Conservation (phyloP, 2,888 invertebrate genomes). For the Aphidius colemani region DNA sequence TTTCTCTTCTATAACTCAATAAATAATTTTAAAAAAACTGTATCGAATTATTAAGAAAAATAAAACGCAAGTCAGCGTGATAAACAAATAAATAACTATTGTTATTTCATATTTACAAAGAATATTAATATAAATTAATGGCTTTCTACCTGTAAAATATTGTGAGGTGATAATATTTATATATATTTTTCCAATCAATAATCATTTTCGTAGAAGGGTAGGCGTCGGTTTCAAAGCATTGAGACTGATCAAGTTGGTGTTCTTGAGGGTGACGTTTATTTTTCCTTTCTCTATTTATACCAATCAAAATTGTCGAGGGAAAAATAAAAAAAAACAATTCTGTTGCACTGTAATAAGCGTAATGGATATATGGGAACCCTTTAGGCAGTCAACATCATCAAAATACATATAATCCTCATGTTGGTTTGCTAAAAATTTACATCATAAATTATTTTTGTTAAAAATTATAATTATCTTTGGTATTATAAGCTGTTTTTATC, state of each 20-base stretch:
- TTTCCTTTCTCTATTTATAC: too few species aligned
- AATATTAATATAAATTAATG: slow-evolving; percentile 4
- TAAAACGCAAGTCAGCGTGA: slow-evolving; percentile 35
- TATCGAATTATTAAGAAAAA: too few species aligned
- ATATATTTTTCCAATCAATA: slow-evolving; percentile 54
- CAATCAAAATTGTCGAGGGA: neutral
- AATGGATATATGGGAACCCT: slow-evolving; percentile 62
- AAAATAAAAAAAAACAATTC: slow-evolving; percentile 26
- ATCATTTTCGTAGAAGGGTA: slow-evolving; percentile 56
- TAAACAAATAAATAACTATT: slow-evolving; percentile 29
- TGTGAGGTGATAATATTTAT: slow-evolving; percentile 2
- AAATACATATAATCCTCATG: neutral
- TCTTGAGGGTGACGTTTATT: neutral
- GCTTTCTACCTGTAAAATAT: slow-evolving; percentile 17
- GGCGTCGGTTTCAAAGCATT: slow-evolving; percentile 40
- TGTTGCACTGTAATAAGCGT: slow-evolving; percentile 62
- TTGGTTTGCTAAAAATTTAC: too few species aligned
- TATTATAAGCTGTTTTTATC: too few species aligned
- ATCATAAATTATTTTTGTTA: neutral
- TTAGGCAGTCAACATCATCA: slow-evolving; percentile 43
- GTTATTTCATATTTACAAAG: neutral
- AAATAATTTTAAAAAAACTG: slow-evolving; percentile 31
- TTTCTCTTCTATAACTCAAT: slow-evolving; percentile 22
- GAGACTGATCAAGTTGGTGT: slow-evolving; percentile 23
- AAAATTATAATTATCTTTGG: too few species aligned